A percentile compares a stretch with the other conserved stretches of the same genome.
Evolutionary conservation across 1,140 invertebrate genomes (phyloP).

Genomic region (Dufourea novaeangliae): DNA sequence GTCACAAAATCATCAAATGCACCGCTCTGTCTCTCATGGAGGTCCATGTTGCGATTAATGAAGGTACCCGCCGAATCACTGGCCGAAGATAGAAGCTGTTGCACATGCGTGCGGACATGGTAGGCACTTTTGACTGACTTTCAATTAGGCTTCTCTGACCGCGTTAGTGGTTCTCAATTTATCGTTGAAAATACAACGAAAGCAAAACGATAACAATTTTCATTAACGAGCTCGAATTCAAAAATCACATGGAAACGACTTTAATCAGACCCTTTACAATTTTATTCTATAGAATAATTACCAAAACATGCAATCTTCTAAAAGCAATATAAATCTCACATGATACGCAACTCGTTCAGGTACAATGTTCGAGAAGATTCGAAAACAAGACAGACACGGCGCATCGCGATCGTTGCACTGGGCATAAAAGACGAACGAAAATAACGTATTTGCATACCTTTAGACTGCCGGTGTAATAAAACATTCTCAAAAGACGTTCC

Average conservation of each 20-base stretch:
- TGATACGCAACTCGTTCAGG: not conserved
- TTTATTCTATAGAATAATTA: no score
- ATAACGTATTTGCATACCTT: conserved; percentile 40
- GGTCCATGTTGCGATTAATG: conserved; percentile 68
- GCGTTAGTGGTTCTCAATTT: conserved; percentile 59
- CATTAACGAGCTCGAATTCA: no score
- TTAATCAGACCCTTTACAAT: no score
- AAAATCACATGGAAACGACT: no score
- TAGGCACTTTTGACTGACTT: conserved; percentile 63
- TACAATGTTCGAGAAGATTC: not conserved
- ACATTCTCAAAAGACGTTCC: conserved; percentile 20
- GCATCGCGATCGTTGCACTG: not conserved
- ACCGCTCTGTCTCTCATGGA: conserved; percentile 54
- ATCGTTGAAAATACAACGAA: no score
- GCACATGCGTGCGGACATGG: conserved; percentile 35
- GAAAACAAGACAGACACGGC: no score
- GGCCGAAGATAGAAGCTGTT: conserved; percentile 57
- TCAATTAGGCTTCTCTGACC: conserved; percentile 59
- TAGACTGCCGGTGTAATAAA: conserved; percentile 33
- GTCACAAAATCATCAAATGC: conserved; percentile 65
- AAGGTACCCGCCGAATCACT: conserved; percentile 65
- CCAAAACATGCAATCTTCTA: conserved; percentile 2
- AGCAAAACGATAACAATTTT: no score
- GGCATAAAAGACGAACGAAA: conserved; percentile 11
- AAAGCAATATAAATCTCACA: not conserved